phyloP scores from a whole-genome alignment of 1,140 invertebrate genomes.

The Eumeta japonica region DNA sequence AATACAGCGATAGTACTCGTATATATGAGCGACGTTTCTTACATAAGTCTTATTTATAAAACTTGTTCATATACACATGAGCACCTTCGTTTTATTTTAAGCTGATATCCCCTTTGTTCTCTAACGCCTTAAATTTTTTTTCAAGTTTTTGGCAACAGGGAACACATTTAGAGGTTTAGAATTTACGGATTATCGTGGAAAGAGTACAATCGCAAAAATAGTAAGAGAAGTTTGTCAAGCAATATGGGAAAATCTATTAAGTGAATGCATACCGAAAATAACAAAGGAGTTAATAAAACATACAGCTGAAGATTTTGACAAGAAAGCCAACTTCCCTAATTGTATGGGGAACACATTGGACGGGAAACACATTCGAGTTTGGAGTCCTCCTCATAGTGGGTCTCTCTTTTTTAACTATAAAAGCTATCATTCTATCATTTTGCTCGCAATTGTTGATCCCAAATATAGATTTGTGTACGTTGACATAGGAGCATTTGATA shows the following conservation, averaged over 20 bases:
- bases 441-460: constrained; percentile 3
- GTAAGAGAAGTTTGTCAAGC: constrained; percentile 5
- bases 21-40: no score
- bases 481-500: no score
- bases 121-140: constrained; percentile 5
- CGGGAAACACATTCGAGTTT: no score
- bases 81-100: no score
- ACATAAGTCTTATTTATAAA: no score
- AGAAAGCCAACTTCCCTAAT: no score
- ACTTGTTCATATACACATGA: no score
- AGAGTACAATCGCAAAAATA: constrained; percentile 5
- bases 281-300: constrained; percentile 4
- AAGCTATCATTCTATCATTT: constrained; percentile 5
- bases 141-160: constrained; percentile 2
- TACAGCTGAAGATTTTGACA: constrained; percentile 3
- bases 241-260: constrained; percentile 6
- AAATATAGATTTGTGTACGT: no score
- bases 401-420: constrained; percentile 7
- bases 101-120: no score
- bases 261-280: constrained; percentile 3
- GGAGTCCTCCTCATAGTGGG: constrained; percentile 6
- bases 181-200: constrained; percentile 7
- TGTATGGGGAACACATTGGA: constrained; percentile 5
- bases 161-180: constrained; percentile 4
- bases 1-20: constrained; percentile 4